Base-by-base conservation (phyloP, 2,113 vertebrate genomes). In the Motacilla alba region DNA sequence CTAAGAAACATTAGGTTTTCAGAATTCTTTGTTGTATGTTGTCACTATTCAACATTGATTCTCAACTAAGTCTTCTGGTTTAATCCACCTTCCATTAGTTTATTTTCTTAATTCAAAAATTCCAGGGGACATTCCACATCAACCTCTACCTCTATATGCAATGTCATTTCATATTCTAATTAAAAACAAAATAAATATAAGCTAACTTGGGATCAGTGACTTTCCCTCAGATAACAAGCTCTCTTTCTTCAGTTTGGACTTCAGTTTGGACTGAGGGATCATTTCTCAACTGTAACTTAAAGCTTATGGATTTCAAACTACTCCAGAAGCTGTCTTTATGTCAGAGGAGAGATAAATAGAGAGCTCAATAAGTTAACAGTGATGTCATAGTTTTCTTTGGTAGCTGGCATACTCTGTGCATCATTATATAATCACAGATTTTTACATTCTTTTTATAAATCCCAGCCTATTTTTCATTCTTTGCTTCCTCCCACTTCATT, bases 361-460 rank as follows among this genome's bases (percentile, higher is more conserved):
- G n/a, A 70, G 39, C 50, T 63, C 66, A 75, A 26, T 55, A 46
- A 74, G 72, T 73, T 88, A 78, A 59, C 46, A 55, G 66, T 28
- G 73, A 85, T 74, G 49, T 20, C 76, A 79, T 89, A 76, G 66
- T 60, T 86, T 95, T n/a, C 90, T 83, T 8, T n/a, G 41, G 87
- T 93, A 84, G 31, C 64, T 74, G 46, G 55, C 55, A 41, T 76
- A 35, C 87, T 74, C 84, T 55, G 47, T 87, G 39, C 73, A 88
- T 84, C 75, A 43, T 97, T 97, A 96, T 78, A 53, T 97, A 96
- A 97, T 90, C 52, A 21, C 73, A 82, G 82, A 74, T 89, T 93
- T 96, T 83, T 76, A 70, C 23, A 69, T 97, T 93, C 80, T 93
- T 96, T 83, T 96, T 95, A 82, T 93, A 96, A 93, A 95, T 83